Percentiles rank a stretch among this genome's conserved stretches.
phyloP scores from a whole-genome alignment of 1,140 invertebrate species.

The Pollicipes pollicipes region DNA sequence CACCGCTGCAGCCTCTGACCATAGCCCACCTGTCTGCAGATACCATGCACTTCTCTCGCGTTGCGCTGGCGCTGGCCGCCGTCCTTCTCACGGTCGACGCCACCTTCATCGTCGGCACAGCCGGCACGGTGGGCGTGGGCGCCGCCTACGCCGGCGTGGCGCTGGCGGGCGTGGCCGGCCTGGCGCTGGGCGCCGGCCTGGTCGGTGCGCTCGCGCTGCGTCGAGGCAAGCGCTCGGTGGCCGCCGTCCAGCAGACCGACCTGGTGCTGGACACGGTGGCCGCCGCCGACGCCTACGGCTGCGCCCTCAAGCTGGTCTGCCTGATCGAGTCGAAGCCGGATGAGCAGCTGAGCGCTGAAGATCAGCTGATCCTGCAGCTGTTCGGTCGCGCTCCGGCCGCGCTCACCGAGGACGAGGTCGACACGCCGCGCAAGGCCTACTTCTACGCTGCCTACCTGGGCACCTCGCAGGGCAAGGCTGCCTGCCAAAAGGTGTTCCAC shows the following conservation, averaged over 20 bases:
- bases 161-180: constrained; percentile 2
- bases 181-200: too few species aligned
- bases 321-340: constrained; percentile 20
- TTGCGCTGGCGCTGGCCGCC: too few species aligned
- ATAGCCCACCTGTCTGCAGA: too few species aligned
- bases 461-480: too few species aligned
- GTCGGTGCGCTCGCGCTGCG: too few species aligned
- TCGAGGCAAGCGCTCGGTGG: constrained; percentile 13
- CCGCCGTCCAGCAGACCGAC: constrained; percentile 12
- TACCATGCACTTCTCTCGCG: too few species aligned
- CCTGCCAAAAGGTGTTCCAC: too few species aligned
- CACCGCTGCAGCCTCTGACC: too few species aligned
- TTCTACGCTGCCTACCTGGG: constrained; percentile 9
- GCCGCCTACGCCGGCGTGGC: constrained; percentile 3
- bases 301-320: constrained; percentile 22
- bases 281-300: too few species aligned
- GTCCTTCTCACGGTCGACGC: too few species aligned
- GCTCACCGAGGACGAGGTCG: constrained; percentile 4
- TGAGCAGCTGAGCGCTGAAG: constrained; percentile 16
- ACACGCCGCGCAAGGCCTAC: neutral
- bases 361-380: constrained; percentile 21
- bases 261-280: constrained; percentile 13
- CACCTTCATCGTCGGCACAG: too few species aligned
- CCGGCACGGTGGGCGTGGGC: too few species aligned
- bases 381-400: constrained; percentile 18